A percentile compares a stretch with the other conserved stretches of the same genome.
These are phyloP conservation scores for Apodemus sylvaticus DNA, from an alignment of 2,113 vertebrate genomes.

Conservation along the genomic window DNA sequence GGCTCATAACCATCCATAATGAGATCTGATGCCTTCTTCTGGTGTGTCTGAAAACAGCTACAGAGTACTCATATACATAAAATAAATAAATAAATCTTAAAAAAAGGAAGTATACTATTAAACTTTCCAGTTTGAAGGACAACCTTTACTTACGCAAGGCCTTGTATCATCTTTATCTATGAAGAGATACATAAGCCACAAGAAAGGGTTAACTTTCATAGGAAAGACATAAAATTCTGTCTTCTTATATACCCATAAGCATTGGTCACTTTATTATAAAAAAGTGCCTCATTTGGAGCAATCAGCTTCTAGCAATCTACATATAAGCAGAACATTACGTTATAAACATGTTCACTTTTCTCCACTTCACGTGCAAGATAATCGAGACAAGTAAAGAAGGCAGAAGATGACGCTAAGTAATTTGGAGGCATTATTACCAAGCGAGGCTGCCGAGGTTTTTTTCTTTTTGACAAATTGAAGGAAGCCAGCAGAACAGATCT, in stretches of 20 bases:
- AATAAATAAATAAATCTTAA: no score
- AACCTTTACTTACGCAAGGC: background rate
- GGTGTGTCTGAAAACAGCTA: no score
- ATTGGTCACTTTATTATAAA: conserved; percentile 32
- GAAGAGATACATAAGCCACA: no score
- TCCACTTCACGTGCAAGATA: background rate
- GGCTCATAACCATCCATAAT: no score
- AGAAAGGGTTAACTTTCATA: background rate
- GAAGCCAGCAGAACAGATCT: conserved; percentile 52
- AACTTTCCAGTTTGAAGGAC: background rate
- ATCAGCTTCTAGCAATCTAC: conserved; percentile 22
- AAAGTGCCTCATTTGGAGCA: conserved; percentile 36
- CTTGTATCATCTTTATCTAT: background rate
- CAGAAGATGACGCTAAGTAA: conserved; percentile 42
- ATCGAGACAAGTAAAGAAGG: conserved; percentile 43
- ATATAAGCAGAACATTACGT: background rate
- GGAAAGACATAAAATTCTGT: background rate
- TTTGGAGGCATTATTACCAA: conserved; percentile 60
- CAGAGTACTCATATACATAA: no score
- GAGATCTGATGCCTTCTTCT: no score
- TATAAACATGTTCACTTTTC: conserved; percentile 36
- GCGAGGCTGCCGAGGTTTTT: conserved; percentile 42
- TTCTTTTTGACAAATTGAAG: conserved; percentile 67
- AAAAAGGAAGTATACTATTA: background rate
- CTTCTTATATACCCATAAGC: background rate